phyloP scores from a whole-genome alignment of 1,140 invertebrate species.

The Sweltsa coloradensis region DNA sequence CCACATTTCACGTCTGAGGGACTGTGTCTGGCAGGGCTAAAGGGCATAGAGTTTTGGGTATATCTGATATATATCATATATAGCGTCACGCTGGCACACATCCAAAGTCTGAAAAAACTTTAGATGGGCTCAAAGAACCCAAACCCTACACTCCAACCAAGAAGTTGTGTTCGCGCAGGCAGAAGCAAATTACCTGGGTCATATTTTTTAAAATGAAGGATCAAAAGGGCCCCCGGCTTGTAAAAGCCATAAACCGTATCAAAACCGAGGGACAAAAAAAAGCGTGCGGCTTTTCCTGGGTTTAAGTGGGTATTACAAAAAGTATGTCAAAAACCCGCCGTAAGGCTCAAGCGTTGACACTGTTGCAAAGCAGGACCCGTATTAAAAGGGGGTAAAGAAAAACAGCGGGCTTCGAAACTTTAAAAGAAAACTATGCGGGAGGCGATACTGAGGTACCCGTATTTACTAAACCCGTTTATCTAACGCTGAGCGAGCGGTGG shows the following conservation, averaged over 20 bases:
- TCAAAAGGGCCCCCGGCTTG: slow-evolving; percentile 13
- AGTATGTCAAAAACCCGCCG: slow-evolving; percentile 20
- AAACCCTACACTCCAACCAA: slow-evolving; percentile 1
- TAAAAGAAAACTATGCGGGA: slow-evolving; percentile 28
- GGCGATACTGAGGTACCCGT: slow-evolving; percentile 22
- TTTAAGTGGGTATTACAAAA: slow-evolving; percentile 25
- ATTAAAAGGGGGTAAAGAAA: slow-evolving; percentile 2
- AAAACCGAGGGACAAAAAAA: slow-evolving; percentile 7
- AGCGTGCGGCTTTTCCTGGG: slow-evolving; percentile 27
- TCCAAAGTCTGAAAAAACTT: slow-evolving; percentile 24
- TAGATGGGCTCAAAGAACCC: slow-evolving; percentile 23
- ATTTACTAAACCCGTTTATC: slow-evolving; percentile 16
- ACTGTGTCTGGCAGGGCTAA: slow-evolving; percentile 22
- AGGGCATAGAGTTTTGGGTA: slow-evolving; percentile 22
- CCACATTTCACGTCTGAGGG: slow-evolving; percentile 31
- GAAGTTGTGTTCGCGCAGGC: too few relatives aligned
- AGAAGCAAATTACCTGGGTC: slow-evolving; percentile 5
- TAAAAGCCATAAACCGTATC: slow-evolving; percentile 12
- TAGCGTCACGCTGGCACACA: slow-evolving; percentile 27
- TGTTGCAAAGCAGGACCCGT: slow-evolving; percentile 13
- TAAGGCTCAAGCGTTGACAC: slow-evolving; percentile 19
- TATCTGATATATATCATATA: slow-evolving; percentile 35
- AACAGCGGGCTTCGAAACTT: slow-evolving; percentile 24
- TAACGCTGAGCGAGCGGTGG: slow-evolving; percentile 22
- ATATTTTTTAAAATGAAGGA: slow-evolving; percentile 9